phyloP scores from a whole-genome alignment of 2,888 invertebrate species.

The Tineola bisselliella region DNA sequence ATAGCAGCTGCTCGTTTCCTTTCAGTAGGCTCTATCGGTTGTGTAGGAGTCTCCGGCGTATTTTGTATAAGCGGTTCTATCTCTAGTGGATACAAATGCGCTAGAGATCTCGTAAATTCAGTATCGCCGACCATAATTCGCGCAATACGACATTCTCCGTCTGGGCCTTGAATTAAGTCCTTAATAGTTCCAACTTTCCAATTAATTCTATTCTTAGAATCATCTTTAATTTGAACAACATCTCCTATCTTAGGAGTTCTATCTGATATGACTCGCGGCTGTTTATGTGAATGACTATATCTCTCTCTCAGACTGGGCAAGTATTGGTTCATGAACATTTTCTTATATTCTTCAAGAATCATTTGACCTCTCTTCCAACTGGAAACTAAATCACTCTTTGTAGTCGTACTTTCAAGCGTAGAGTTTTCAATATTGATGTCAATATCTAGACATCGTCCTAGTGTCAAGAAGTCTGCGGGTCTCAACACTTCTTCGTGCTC shows the following conservation, averaged over 20 bases:
- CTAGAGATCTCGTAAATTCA: constrained; percentile 7
- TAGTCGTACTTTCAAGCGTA: neutral
- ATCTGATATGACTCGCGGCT: constrained; percentile 3
- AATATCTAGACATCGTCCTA: neutral
- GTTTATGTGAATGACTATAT: neutral
- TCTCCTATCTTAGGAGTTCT: constrained; percentile 9
- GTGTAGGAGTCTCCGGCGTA: neutral
- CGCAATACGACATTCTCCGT: neutral
- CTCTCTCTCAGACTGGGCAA: constrained; percentile 14
- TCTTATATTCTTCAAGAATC: neutral
- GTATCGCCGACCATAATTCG: constrained; percentile 9
- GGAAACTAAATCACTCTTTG: neutral
- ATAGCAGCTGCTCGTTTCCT: neutral
- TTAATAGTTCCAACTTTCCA: constrained; percentile 14
- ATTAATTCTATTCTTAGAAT: neutral
- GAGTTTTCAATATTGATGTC: neutral
- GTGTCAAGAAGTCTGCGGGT: constrained; percentile 16
- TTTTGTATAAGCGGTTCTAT: neutral
- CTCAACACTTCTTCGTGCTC: constrained; percentile 16
- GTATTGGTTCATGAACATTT: constrained; percentile 14
- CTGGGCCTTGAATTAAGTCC: neutral
- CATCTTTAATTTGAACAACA: constrained; percentile 15
- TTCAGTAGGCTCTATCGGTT: neutral
- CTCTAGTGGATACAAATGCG: constrained; percentile 10
- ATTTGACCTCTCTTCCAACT: neutral